Evolutionary conservation across 2,888 invertebrate species (phyloP), one percentile per base, ranked within the genome.

Genomic region (Ditula angustiorana): DNA sequence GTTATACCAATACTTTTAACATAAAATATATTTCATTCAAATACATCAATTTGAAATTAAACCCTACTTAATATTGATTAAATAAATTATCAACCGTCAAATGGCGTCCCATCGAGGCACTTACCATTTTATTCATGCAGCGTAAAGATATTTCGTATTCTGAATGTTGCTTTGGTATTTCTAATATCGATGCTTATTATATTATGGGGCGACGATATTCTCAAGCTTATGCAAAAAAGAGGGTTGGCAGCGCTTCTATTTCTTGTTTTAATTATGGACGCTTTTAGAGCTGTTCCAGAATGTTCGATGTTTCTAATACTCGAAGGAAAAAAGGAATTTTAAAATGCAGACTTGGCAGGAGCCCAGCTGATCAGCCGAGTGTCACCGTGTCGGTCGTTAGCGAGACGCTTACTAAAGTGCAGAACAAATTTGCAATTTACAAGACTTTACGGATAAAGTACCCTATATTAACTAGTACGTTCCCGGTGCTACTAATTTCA

Each of bases 51-150:
- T 7, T 7, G 5, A 19, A 7, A 8, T 41, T 41, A 41, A 8
- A 16, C 5, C 16, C 23, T n/a, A n/a, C 46, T 23, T 24, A 23
- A 16, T 23, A 53, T 35, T 53, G 41, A 57, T 57, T 50, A 41
- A 41, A 57, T 50, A 57, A 50, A 50, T 62, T 57, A 62, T 30
- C 62, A 41, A 50, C 41, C 30, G 19, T 49, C 37, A 52, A 62
- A 62, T 41, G 56, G 62, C 62, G 57, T 57, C 62, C 62, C 62
- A 57, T 57, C n/a, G 57, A 50, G 62, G 57, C 49, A 56, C 30
- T 57, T 33, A 57, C n/a, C 62, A 49, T 57, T 62, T 46, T 41
- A 62, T 56, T 57, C 44, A 24, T 57, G 30, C 37, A 49, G n/a
- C 44, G 35, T 57, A 50, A 50, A 41, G 28, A 19, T 50, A 50